Evolutionary conservation across 2,888 invertebrate species (phyloP).

Genomic region (Lampropteryx suffumata): DNA sequence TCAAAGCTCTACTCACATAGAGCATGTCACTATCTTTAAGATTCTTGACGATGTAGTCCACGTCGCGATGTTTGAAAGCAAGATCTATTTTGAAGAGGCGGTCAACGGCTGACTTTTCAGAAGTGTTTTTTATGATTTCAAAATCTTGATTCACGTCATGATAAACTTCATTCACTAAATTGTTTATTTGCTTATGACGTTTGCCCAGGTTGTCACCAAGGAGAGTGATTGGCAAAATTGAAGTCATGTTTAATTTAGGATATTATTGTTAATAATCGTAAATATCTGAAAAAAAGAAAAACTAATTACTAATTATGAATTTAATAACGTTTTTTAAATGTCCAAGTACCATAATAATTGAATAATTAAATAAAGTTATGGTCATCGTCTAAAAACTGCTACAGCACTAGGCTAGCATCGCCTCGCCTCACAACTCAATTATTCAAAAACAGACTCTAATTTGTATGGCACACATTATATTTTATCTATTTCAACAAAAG

Average conservation of each 20-base stretch:
- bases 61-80: slow-evolving; percentile 50
- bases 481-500: too few relatives aligned
- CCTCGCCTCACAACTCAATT: too few relatives aligned
- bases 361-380: too few relatives aligned
- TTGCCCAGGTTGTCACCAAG: slow-evolving; percentile 19
- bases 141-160: slow-evolving; percentile 13
- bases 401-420: too few relatives aligned
- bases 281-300: slow-evolving; percentile 4
- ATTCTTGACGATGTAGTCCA: slow-evolving; percentile 53
- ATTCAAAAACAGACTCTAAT: too few relatives aligned
- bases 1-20: slow-evolving; percentile 60
- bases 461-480: too few relatives aligned
- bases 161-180: slow-evolving; percentile 24
- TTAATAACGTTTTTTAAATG: too few relatives aligned
- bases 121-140: slow-evolving; percentile 9
- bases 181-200: slow-evolving; percentile 30
- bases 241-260: slow-evolving; percentile 10
- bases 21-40: slow-evolving; percentile 62
- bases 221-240: slow-evolving; percentile 11
- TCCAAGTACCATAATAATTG: too few relatives aligned
- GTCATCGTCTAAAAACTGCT: too few relatives aligned
- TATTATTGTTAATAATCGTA: not conserved
- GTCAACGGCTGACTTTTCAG: slow-evolving; percentile 30
- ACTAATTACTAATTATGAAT: too few relatives aligned
- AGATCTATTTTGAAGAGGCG: slow-evolving; percentile 42